Evolutionary conservation across 2,888 invertebrate species (phyloP).

Genomic region (Acanthoscelides obtectus): DNA sequence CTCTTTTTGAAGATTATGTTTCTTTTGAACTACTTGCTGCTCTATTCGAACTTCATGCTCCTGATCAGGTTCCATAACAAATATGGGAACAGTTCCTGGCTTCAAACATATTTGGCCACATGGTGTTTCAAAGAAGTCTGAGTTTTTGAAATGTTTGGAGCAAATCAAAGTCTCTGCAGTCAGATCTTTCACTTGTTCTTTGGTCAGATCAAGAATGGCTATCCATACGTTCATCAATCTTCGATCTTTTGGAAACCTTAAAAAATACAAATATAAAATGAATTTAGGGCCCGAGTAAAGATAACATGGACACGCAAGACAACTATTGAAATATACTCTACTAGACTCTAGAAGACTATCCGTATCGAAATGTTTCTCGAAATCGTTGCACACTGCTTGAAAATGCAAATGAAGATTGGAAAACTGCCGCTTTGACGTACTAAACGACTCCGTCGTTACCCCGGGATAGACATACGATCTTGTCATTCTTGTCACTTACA

Average conservation of each 20-base stretch:
- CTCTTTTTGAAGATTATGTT: no score
- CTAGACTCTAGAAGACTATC: no score
- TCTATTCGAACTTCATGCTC: no score
- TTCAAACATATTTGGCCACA: background rate
- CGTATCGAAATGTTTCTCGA: background rate
- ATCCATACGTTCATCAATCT: background rate
- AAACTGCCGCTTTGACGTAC: no score
- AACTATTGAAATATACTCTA: background rate
- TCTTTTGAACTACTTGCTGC: no score
- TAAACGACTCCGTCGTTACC: no score
- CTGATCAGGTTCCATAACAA: background rate
- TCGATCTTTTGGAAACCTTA: background rate
- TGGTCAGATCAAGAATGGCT: background rate
- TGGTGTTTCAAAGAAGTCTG: background rate
- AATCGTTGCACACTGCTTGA: background rate
- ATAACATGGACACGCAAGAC: background rate
- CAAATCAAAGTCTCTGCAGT: background rate
- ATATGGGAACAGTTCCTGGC: background rate
- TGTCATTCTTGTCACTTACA: no score
- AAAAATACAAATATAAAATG: background rate
- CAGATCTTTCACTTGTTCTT: background rate
- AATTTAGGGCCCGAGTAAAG: background rate
- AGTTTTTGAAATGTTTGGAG: background rate
- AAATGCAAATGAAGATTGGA: no score
- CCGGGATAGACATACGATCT: no score